These are phyloP conservation scores for Bucco capensis DNA, from an alignment of 2,113 vertebrate species.

Conservation along the genomic window DNA sequence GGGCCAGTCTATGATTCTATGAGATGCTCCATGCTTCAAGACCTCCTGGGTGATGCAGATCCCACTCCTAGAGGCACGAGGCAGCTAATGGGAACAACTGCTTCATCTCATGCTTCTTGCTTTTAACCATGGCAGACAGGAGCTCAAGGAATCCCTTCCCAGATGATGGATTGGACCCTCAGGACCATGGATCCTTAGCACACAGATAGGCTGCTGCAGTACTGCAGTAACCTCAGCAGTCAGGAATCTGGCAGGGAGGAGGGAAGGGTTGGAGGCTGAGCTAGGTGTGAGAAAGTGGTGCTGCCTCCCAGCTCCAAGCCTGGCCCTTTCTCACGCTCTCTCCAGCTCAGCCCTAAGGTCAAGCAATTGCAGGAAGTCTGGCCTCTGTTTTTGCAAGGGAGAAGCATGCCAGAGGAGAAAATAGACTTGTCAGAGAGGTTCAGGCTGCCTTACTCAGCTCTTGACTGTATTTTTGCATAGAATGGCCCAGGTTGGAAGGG, in stretches of 20 bases:
- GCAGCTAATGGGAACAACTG: neutral
- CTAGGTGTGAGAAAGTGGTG: conserved; percentile 43
- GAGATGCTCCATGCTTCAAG: neutral
- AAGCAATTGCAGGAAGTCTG: neutral
- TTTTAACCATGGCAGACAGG: neutral
- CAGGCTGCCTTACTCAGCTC: neutral
- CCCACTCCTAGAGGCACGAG: accelerated
- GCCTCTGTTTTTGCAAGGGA: neutral
- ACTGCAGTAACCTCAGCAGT: conserved; percentile 22
- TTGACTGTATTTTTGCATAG: too few relatives aligned
- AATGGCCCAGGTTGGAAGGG: too few relatives aligned
- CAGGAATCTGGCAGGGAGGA: conserved; percentile 20
- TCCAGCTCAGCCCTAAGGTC: neutral
- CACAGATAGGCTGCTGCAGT: conserved; percentile 14
- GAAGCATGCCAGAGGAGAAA: neutral
- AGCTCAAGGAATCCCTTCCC: neutral
- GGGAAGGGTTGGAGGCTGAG: neutral
- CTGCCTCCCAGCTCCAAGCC: accelerated
- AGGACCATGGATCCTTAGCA: neutral
- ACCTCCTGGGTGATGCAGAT: accelerated
- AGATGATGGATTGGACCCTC: conserved; percentile 7
- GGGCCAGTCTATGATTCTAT: too few relatives aligned
- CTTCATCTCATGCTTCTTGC: neutral
- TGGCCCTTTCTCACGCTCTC: neutral
- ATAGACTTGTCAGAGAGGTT: neutral